Percentiles rank a stretch among this genome's conserved stretches.
Evolutionary conservation across 53 echinoderm and acorn worm species (phyloP).

Genomic region (Hippasteria phrygiana): DNA sequence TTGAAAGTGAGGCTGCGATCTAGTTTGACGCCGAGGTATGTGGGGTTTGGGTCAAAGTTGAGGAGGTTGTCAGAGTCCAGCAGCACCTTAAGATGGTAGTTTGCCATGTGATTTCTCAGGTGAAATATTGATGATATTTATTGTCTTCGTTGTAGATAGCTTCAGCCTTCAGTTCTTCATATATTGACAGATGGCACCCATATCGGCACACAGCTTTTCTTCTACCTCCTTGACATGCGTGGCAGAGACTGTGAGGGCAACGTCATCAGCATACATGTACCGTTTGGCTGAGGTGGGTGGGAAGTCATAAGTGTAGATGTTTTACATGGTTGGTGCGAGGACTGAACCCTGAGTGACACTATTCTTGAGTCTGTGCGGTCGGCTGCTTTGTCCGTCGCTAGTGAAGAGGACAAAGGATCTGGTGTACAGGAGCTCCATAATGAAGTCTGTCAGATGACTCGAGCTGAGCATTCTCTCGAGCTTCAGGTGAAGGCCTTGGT

Average conservation of each 20-base stretch:
- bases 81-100: constrained; percentile 14
- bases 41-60: constrained; percentile 44
- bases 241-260: constrained; percentile 38
- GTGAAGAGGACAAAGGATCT: too few species aligned
- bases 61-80: not conserved
- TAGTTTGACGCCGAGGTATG: constrained; percentile 38
- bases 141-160: not conserved
- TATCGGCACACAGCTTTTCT: too few species aligned
- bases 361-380: too few species aligned
- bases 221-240: not conserved
- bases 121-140: constrained; percentile 19
- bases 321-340: too few species aligned
- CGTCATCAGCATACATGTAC: constrained; percentile 50
- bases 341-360: too few species aligned
- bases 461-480: too few species aligned
- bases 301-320: constrained; percentile 14
- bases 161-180: constrained; percentile 11
- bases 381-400: too few species aligned
- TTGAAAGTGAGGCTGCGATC: constrained; percentile 56
- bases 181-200: too few species aligned
- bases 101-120: constrained; percentile 25
- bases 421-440: too few species aligned
- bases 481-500: too few species aligned
- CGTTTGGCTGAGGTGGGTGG: constrained; percentile 29
- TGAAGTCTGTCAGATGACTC: too few species aligned